Evolutionary conservation across 2,888 invertebrate genomes (phyloP).

Genomic region (Drosophila atroscutellata): DNA sequence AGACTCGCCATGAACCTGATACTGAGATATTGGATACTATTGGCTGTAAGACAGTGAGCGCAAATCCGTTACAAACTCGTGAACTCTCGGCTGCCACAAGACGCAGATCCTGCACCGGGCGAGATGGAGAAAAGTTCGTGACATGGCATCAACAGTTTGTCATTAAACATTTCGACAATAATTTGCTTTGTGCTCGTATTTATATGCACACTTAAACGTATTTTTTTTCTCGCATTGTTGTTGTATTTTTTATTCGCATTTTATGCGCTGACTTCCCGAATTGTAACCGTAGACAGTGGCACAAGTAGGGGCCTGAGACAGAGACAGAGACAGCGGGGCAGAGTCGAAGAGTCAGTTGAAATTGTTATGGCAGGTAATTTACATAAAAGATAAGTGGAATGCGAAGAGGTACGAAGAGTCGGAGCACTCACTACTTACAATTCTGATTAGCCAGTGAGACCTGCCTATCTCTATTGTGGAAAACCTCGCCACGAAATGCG

Average conservation of each 20-base stretch:
- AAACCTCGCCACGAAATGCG: slow-evolving; percentile 66
- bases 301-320: slow-evolving; percentile 1
- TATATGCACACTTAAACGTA: slow-evolving; percentile 41
- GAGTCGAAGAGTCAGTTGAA: slow-evolving; percentile 25
- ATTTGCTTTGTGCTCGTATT: slow-evolving; percentile 80
- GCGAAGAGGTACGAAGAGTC: slow-evolving; percentile 51
- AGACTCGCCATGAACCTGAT: slow-evolving; percentile 52
- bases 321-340: slow-evolving; percentile 9
- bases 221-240: slow-evolving; percentile 6
- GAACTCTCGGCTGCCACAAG: slow-evolving; percentile 60
- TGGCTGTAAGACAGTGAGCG: slow-evolving; percentile 14
- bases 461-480: slow-evolving; percentile 72
- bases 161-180: slow-evolving; percentile 85
- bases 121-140: slow-evolving; percentile 78
- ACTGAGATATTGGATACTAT: slow-evolving; percentile 33
- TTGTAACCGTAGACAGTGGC: slow-evolving; percentile 61
- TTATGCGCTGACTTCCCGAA: slow-evolving; percentile 61
- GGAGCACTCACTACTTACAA: slow-evolving; percentile 65
- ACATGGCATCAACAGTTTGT: slow-evolving; percentile 85
- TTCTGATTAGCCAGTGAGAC: slow-evolving; percentile 73
- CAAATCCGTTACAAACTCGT: slow-evolving; percentile 83
- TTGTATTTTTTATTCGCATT: slow-evolving; percentile 51
- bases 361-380: slow-evolving; percentile 78
- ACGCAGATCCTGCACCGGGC: slow-evolving; percentile 27
- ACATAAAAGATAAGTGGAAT: slow-evolving; percentile 75